Evolutionary conservation across 2,113 vertebrate species (phyloP), one percentile per base, ranked within the genome.

Genomic region (Lepidothrix coronata): DNA sequence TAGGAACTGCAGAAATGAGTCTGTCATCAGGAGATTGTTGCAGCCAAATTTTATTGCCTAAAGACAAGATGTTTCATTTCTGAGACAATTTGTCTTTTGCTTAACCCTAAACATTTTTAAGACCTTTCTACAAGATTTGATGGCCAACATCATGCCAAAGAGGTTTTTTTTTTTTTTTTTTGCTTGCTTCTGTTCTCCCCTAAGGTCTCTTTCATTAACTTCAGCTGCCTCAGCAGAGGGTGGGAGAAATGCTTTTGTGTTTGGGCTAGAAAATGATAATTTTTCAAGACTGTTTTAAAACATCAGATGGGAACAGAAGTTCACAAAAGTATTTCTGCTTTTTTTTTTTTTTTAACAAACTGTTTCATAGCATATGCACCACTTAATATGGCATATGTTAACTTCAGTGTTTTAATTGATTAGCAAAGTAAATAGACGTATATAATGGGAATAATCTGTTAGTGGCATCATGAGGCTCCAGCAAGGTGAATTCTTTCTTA

Each of bases 401-500:
- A 94, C 96, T 97, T 97, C 95, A 97, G 96, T 97, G 91, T 96
- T 97, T 97, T 97, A 97, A 97, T 97, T 97, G 97, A 97, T 97
- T 97, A 97, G 89, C 93, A 88, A 95, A 97, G 88, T 96, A 97
- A 97, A 97, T 95, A 97, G 96, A 96, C 0, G 14, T 94, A 96
- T 97, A 91, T 93, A 96, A 97, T 92, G 81, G 89, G 97, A 92
- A 95, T 97, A 91, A 97, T 96, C 95, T 96, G 95, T 94, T 96
- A 96, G 93, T 62, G 89, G 48, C 93, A 90, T 94, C 92, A 62
- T 76, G 85, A 94, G 71, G 85, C 92, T 93, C 70, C 66, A 93
- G 88, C 79, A 96, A 96, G 95, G 95, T 97, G 48, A 93, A 80
- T 85, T 80, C 79, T 91, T 92, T 91, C 71, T 83, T 89, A 61